Evolutionary conservation across 2,113 vertebrate genomes (phyloP).

Genomic region (Mormyrus lacerda): DNA sequence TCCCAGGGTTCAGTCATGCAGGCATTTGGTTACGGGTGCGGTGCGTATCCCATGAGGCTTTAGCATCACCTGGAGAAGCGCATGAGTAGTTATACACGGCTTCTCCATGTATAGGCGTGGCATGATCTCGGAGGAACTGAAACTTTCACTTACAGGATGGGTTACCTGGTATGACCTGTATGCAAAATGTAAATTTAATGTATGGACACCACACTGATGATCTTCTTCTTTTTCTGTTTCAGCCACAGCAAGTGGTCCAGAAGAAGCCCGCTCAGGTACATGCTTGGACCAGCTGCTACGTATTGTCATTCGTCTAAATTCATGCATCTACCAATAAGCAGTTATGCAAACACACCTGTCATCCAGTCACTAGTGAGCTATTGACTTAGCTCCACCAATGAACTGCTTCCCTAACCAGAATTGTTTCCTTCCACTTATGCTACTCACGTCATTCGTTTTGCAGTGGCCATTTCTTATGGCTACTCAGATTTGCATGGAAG

Average conservation of each 20-base stretch:
- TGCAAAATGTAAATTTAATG: not conserved
- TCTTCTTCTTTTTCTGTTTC: slow-evolving; percentile 46
- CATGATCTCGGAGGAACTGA: not conserved
- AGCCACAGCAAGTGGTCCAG: slow-evolving; percentile 89
- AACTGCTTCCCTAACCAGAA: not conserved
- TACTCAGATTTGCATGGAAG: not conserved
- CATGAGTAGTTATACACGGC: not conserved
- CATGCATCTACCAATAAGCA: not conserved
- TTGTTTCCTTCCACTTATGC: not conserved
- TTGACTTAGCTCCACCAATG: not conserved
- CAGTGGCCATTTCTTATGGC: not conserved
- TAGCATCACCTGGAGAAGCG: not conserved
- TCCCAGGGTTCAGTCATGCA: slow-evolving; percentile 32
- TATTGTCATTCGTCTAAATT: not conserved
- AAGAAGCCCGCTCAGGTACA: slow-evolving; percentile 91
- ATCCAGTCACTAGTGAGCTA: not conserved
- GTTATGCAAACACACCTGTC: not conserved
- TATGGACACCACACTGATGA: not conserved
- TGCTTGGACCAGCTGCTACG: not conserved
- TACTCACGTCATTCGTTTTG: not conserved
- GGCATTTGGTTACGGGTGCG: not conserved
- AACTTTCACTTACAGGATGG: not conserved
- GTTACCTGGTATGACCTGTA: not conserved
- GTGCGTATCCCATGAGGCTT: not conserved
- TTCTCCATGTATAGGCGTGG: not conserved